Base-by-base conservation (phyloP, 2,888 invertebrate species). In the Lasioglossum oenotherae region DNA sequence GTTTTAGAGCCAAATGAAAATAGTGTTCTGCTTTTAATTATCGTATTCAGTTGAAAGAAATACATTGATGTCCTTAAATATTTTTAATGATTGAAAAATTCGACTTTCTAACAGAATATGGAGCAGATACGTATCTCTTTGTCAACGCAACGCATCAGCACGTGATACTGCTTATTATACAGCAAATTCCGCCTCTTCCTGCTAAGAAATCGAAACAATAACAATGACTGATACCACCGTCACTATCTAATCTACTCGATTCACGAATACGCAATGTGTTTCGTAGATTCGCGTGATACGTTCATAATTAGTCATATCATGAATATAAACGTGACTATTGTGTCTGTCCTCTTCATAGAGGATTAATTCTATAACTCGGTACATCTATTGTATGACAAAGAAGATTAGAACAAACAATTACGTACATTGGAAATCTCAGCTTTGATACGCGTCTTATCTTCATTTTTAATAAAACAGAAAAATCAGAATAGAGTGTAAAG, bases 191-290 rank as follows among this genome's bases (percentile, higher is more conserved):
- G 8, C 31, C 27, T 44, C 53, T 81, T 27, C 5, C n/a, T 8
- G 2, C 2, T 23, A 4, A 6, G 16, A 1, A 23, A 72, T 53
- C 46, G n/a, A 31, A 60, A 75, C 41, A 69, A 49, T 10, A 57
- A n/a, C 27, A 44, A 5, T 2, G 35, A 64, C 46, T 16, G 78
- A 74, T 67, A 77, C 27, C 41, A 77, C 27, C 41, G 23, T 35
- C 10, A 31, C 44, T 69, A 67, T 77, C 73, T 83, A 81, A 83
- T 83, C 83, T n/a, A 2, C n/a, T 27, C 46, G 49, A 46, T 81
- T 73, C n/a, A 46, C 27, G 27, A 69, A 67, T 69, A 67, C 57
- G 16, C 69, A 74, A 14, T 5, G 19, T 10, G 23, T 44, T 77
- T 77, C 53, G 27, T 76, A 64, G 27, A 64, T 49, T 8, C 5